Evolutionary conservation across 30 jellyfish, hydroid and myxozoan genomes (phyloP).

Genomic region (Calvadosia cruxmelitensis): DNA sequence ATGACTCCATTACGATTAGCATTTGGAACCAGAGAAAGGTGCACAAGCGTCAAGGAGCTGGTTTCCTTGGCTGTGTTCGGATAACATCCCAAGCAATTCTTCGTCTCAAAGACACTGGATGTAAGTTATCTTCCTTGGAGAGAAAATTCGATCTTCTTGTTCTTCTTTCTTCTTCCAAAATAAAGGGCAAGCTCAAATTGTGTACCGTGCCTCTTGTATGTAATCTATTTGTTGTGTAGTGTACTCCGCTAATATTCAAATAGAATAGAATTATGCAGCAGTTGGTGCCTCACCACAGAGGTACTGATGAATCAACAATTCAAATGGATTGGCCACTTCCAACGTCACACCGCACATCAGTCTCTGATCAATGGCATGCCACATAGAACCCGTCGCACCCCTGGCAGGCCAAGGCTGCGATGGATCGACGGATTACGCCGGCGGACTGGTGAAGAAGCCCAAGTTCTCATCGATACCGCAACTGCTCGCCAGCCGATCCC

Average conservation of each 20-base stretch:
- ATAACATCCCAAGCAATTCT: constrained; percentile 62
- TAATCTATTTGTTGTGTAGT: neutral
- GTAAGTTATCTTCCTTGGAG: constrained; percentile 43
- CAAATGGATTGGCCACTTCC: too few species aligned
- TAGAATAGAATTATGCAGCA: too few species aligned
- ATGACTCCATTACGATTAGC: constrained; percentile 77
- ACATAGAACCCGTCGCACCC: too few species aligned
- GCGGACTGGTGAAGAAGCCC: too few species aligned
- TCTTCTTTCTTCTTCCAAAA: neutral
- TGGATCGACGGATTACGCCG: too few species aligned
- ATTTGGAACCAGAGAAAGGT: constrained; percentile 91
- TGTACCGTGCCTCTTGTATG: neutral
- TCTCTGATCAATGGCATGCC: too few species aligned
- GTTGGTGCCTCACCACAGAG: too few species aligned
- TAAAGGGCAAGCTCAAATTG: neutral
- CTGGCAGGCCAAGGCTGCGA: too few species aligned
- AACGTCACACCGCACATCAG: too few species aligned
- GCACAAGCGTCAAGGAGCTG: constrained; percentile 91
- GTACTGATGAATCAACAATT: too few species aligned
- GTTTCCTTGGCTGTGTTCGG: constrained; percentile 85
- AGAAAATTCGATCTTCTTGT: neutral
- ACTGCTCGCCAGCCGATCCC: too few species aligned
- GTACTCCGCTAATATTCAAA: neutral
- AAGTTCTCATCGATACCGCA: too few species aligned
- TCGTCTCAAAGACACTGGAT: constrained; percentile 77